Evolutionary conservation across 2,113 vertebrate genomes (phyloP).

Genomic region (Hyaena hyaena): DNA sequence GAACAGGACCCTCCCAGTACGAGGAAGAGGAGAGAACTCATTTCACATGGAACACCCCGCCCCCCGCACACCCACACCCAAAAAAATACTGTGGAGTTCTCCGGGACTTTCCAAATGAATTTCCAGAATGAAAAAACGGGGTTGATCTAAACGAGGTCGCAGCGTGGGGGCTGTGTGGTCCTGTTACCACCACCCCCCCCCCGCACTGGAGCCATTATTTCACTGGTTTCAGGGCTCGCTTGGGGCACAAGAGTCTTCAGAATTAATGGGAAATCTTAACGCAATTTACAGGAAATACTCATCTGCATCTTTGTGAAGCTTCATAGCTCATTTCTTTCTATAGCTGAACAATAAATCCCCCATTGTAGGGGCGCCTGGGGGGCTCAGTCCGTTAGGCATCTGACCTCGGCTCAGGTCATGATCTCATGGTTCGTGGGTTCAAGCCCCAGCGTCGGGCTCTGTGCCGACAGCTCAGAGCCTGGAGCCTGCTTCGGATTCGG

Average conservation of each 20-base stretch:
- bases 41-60: background rate
- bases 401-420: too few relatives aligned
- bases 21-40: background rate
- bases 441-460: too few relatives aligned
- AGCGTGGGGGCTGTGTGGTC: background rate
- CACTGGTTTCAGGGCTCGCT: accelerated
- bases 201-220: accelerated
- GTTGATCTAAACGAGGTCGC: background rate
- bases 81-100: background rate
- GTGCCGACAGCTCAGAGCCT: too few relatives aligned
- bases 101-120: background rate
- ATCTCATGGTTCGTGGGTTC: too few relatives aligned
- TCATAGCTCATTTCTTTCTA: background rate
- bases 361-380: too few relatives aligned
- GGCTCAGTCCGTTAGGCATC: too few relatives aligned
- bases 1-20: background rate
- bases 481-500: too few relatives aligned
- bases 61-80: accelerated
- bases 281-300: background rate
- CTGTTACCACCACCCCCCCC: accelerated
- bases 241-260: background rate
- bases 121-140: background rate
- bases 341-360: background rate
- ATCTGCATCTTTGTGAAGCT: background rate
- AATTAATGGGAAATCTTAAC: background rate